Evolutionary conservation across 2,113 vertebrate genomes (phyloP), one percentile per base, ranked within the genome.

Genomic region (Labeo catla): DNA sequence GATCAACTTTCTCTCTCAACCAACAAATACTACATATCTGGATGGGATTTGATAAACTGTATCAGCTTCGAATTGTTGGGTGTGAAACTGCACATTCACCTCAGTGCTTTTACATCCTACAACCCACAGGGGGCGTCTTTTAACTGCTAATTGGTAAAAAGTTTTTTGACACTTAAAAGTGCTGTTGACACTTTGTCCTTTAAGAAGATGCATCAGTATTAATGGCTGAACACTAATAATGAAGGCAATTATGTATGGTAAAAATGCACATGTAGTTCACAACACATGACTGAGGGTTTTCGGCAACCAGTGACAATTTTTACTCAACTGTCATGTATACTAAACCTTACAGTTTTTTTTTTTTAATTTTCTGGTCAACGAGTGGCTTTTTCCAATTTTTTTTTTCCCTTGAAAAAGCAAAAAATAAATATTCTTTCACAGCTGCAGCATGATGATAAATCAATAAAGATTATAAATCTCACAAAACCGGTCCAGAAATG

Each of bases 41-140:
- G 19, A 23, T 61, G 21, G 19, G 36, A 3, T 73, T 61, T 45
- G 45, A 21, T 19, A 77, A 68, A 36, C 65, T 8, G 6, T 15
- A 16, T 1, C 65, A 36, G 63, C 15, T 15, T 28, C 19, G 54
- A 57, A 15, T 15, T 57, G 15, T 57, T 19, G 54, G 34, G 63
- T 21, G 68, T 21, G 68, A 72, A 72, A 68, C 13, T 8, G 13
- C 34, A 36, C 65, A 4, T 39, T 39, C 12, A 13, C 28, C 28
- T 70, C 65, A 68, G 66, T 70, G 66, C 34, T 39, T 19, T 39
- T 70, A 28, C 11, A 36, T 10, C 39, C 28, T 7, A 59, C 50
- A 11, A 39, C 57, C 86, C 72, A 61, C 21, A 87, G 86, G 77
- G 54, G 87, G 83, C 36, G 10, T 15, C 34, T 39, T 73, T 81